Conservation (phyloP, 2,113 vertebrate species). For the rat (Rattus norvegicus) region GRCr8 NC_086023.1:149661501-149662000, state of each 20-base stretch:
- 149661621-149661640: not conserved
- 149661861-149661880: not conserved
- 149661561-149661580: not conserved
- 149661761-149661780: not conserved
- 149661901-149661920: not conserved
- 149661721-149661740: not conserved
- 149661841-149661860: not conserved
- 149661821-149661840: no score
- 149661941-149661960: not conserved
- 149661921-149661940: not conserved
- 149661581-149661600: not conserved
- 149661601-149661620: not conserved
- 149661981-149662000: not conserved
- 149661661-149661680: slow-evolving; percentile 16
- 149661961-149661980: not conserved
- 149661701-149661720: not conserved
- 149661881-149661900: not conserved
- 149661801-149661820: no score
- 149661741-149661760: not conserved
- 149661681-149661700: not conserved
- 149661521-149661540: not conserved
- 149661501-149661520: not conserved
- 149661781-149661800: not conserved
- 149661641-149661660: not conserved
- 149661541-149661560: not conserved